Evolutionary conservation across 2,888 invertebrate genomes (phyloP).

Genomic region (Trisateles emortualis): DNA sequence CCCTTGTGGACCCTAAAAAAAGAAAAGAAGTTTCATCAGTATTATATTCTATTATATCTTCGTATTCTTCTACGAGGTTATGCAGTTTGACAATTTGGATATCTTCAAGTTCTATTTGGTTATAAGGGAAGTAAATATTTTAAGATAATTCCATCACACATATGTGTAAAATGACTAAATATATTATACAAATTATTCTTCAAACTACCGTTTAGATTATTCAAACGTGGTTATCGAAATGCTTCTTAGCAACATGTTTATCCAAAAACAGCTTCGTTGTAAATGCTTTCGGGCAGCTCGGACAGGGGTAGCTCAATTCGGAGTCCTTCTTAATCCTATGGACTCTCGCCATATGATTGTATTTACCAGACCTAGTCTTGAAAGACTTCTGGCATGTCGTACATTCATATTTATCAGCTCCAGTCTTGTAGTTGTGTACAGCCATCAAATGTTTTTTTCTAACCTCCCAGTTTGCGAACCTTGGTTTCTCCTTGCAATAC

Average conservation of each 20-base stretch:
- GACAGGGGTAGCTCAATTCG: constrained; percentile 80
- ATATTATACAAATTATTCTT: not conserved
- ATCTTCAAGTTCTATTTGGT: not conserved
- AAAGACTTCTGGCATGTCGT: constrained; percentile 77
- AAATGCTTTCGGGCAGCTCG: constrained; percentile 83
- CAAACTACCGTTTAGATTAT: constrained; percentile 13
- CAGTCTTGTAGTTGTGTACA: constrained; percentile 77
- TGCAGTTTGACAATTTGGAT: not conserved
- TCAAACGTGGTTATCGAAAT: constrained; percentile 68
- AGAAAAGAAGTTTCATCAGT: constrained; percentile 80
- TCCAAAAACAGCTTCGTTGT: constrained; percentile 85
- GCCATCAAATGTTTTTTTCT: constrained; percentile 78
- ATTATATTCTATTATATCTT: constrained; percentile 63
- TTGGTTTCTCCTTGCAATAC: constrained; percentile 78
- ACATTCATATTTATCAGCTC: constrained; percentile 78
- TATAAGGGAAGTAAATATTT: not conserved
- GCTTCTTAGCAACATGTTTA: constrained; percentile 85
- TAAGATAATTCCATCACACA: not conserved
- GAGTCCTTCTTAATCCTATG: constrained; percentile 78
- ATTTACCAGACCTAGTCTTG: constrained; percentile 79
- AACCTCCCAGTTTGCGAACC: constrained; percentile 79
- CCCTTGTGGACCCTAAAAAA: constrained; percentile 81
- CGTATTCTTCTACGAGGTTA: constrained; percentile 16
- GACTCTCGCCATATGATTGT: constrained; percentile 79
- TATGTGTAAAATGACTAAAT: not conserved